Conservation (phyloP, 64 coral and sea anemone genomes). For the Acropora yongei region DNA sequence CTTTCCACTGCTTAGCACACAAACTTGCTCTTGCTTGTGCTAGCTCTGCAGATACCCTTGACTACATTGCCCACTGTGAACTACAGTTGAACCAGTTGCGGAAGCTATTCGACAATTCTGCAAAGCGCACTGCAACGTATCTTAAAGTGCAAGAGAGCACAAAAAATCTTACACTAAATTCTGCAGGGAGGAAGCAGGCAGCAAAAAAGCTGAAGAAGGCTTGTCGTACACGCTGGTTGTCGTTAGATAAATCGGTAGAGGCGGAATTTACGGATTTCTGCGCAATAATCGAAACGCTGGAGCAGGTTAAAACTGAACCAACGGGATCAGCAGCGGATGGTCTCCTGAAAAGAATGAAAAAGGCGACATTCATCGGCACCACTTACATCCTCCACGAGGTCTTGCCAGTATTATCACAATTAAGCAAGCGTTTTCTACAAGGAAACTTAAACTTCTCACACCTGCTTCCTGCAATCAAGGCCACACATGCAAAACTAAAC, state of each 20-base stretch:
- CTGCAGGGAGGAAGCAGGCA: constrained; percentile 32
- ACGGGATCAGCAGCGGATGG: constrained; percentile 40
- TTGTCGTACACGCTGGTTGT: constrained; percentile 48
- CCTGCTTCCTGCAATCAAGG: constrained; percentile 46
- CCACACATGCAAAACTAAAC: constrained; percentile 45
- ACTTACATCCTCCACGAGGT: constrained; percentile 44
- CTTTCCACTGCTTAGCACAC: constrained; percentile 46
- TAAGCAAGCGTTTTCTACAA: constrained; percentile 47
- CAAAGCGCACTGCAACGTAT: constrained; percentile 31
- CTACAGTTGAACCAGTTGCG: constrained; percentile 45
- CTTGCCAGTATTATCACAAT: constrained; percentile 54
- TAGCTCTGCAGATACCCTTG: constrained; percentile 55
- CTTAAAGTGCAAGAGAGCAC: constrained; percentile 33
- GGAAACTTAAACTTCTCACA: constrained; percentile 54
- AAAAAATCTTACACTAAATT: constrained; percentile 48
- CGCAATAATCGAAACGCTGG: constrained; percentile 26
- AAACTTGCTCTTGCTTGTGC: constrained; percentile 55
- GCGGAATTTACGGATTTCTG: constrained; percentile 37
- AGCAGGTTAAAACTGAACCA: constrained; percentile 51
- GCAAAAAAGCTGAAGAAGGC: constrained; percentile 51
- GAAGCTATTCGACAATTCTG: constrained; percentile 42
- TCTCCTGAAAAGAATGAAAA: constrained; percentile 51
- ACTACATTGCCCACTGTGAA: constrained; percentile 49
- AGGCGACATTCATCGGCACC: constrained; percentile 43
- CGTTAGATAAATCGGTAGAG: constrained; percentile 44